Conservation (phyloP, 1,140 invertebrate species). For the Myzus persicae region DNA sequence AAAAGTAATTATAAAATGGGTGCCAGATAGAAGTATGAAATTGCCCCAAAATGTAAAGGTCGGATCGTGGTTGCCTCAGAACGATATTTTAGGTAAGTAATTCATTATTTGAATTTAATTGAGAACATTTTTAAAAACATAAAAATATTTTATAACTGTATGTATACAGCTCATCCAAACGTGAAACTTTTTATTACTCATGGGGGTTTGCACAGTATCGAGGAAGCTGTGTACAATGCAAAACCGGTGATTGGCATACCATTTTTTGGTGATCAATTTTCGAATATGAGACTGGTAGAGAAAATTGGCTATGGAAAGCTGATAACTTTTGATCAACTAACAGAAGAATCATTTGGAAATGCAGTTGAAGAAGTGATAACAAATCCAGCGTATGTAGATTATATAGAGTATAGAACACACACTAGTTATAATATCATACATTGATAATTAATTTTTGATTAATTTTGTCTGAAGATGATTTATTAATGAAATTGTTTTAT, state of each 20-base stretch:
- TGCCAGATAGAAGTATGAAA: constrained; percentile 63
- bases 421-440: background rate
- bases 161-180: constrained; percentile 62
- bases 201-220: constrained; percentile 67
- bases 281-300: constrained; percentile 65
- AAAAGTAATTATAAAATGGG: constrained; percentile 71
- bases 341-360: constrained; percentile 62
- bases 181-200: constrained; percentile 69
- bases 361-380: constrained; percentile 63
- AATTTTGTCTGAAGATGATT: too few relatives aligned
- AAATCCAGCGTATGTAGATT: constrained; percentile 64
- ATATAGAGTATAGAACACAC: background rate
- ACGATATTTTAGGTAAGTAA: constrained; percentile 59
- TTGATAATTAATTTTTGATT: too few relatives aligned
- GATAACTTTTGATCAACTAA: constrained; percentile 63
- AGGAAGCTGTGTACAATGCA: constrained; percentile 66
- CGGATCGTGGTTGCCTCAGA: constrained; percentile 58
- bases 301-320: constrained; percentile 64
- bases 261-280: constrained; percentile 72
- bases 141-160: background rate
- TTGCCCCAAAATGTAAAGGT: constrained; percentile 50
- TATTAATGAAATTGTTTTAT: too few relatives aligned
- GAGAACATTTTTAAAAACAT: background rate
- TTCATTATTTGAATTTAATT: background rate
- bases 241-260: constrained; percentile 70